phyloP scores from a whole-genome alignment of 2,113 vertebrate genomes.

The Rhinolophus sinicus region DNA sequence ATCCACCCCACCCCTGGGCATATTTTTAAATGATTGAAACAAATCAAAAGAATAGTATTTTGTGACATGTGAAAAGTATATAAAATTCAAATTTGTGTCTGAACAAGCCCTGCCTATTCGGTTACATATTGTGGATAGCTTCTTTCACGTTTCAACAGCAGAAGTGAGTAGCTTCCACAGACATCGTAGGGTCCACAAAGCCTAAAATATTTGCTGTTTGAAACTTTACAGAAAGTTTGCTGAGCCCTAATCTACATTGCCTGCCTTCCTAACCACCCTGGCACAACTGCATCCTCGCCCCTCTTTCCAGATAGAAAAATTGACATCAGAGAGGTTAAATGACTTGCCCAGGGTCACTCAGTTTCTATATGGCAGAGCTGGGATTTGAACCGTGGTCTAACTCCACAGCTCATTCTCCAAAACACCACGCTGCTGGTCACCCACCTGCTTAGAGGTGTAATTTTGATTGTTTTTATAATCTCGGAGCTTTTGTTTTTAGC shows the following conservation, averaged over 20 bases:
- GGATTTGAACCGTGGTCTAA: slow-evolving; percentile 1
- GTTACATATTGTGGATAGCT: not conserved
- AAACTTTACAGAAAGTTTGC: not conserved
- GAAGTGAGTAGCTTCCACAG: not conserved
- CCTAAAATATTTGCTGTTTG: not conserved
- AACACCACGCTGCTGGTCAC: not conserved
- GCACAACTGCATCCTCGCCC: not conserved
- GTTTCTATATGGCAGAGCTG: not conserved
- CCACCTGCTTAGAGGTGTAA: not conserved
- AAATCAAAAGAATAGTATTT: not conserved
- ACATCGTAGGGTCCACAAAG: not conserved
- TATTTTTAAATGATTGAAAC: not conserved
- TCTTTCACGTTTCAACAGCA: not conserved
- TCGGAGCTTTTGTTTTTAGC: not conserved
- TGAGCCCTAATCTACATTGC: not conserved
- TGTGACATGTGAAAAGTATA: not conserved
- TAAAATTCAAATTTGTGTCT: not conserved
- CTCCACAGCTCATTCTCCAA: not conserved
- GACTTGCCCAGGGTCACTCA: not conserved
- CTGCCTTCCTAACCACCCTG: not conserved
- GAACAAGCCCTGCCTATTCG: not conserved
- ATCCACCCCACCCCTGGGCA: not conserved
- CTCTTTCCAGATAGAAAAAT: not conserved
- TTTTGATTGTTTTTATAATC: not conserved
- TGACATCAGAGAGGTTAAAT: not conserved